These are phyloP conservation scores for Oreochromis mossambicus DNA, from an alignment of 2,797 vertebrate species.

Conservation along the genomic window DNA sequence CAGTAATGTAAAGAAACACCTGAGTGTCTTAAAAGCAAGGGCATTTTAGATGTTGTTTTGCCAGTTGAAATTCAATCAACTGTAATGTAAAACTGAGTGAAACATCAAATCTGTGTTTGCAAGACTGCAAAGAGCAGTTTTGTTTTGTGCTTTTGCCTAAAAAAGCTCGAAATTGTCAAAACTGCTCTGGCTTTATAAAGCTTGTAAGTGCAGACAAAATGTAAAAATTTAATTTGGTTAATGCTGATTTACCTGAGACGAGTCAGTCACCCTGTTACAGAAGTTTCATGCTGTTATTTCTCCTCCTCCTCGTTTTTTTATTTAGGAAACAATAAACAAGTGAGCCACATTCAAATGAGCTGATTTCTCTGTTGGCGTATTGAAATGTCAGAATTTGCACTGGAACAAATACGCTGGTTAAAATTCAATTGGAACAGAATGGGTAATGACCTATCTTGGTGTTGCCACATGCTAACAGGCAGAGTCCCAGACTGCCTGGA, in stretches of 20 bases:
- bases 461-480: slow-evolving; percentile 56
- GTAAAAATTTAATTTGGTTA: background rate
- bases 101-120: background rate
- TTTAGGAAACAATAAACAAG: slow-evolving; percentile 38
- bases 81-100: background rate
- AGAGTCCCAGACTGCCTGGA: slow-evolving; percentile 28
- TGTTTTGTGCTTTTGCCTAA: background rate
- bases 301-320: background rate
- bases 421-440: slow-evolving; percentile 68
- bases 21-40: background rate
- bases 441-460: slow-evolving; percentile 61
- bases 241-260: background rate
- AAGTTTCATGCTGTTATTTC: slow-evolving; percentile 21
- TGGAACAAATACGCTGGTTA: slow-evolving; percentile 67
- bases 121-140: background rate
- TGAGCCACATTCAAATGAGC: slow-evolving; percentile 59
- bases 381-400: slow-evolving; percentile 82
- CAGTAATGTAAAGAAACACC: background rate
- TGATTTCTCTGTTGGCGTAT: slow-evolving; percentile 66
- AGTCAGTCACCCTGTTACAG: background rate
- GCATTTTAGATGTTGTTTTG: background rate
- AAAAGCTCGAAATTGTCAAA: background rate
- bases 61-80: background rate
- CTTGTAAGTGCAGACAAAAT: background rate
- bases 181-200: background rate